Percentiles rank a stretch among this genome's conserved stretches.
Evolutionary conservation across 2,888 invertebrate genomes (phyloP).

Genomic region (Ophion ellenae): DNA sequence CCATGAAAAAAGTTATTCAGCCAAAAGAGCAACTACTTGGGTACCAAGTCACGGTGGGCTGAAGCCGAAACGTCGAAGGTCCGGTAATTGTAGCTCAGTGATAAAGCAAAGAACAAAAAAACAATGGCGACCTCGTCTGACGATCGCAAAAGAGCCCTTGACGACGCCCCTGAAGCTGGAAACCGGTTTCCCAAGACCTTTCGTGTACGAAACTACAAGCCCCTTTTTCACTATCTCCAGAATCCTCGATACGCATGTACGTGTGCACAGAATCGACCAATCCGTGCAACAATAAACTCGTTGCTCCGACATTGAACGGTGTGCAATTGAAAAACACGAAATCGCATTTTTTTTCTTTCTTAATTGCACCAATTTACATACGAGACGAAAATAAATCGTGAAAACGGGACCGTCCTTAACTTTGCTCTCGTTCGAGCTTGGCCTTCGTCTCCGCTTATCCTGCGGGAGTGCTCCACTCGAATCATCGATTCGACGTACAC

Average conservation of each 20-base stretch:
- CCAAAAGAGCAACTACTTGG: no score
- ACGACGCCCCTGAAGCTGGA: conserved; percentile 41
- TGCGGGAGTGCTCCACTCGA: conserved; percentile 4
- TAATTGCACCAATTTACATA: not conserved
- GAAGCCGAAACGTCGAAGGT: not conserved
- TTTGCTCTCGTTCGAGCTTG: not conserved
- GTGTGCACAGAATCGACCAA: no score
- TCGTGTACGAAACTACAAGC: conserved; percentile 28
- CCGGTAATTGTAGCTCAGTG: not conserved
- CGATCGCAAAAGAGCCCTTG: conserved; percentile 30
- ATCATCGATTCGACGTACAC: conserved; percentile 35
- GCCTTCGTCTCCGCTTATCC: not conserved
- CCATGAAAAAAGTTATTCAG: no score
- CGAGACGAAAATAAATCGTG: not conserved
- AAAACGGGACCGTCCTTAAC: not conserved
- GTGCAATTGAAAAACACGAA: not conserved
- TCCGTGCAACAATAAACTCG: not conserved
- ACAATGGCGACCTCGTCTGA: conserved; percentile 23
- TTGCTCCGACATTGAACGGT: not conserved
- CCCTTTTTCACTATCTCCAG: conserved; percentile 6
- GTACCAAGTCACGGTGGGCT: no score
- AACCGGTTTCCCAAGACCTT: conserved; percentile 46
- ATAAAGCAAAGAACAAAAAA: not conserved
- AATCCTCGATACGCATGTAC: not conserved
- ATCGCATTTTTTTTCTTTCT: not conserved